A percentile compares a stretch with the other conserved stretches of the same genome.
Evolutionary conservation across 2,797 vertebrate genomes (phyloP).

Genomic region (Pipistrellus nathusii): DNA sequence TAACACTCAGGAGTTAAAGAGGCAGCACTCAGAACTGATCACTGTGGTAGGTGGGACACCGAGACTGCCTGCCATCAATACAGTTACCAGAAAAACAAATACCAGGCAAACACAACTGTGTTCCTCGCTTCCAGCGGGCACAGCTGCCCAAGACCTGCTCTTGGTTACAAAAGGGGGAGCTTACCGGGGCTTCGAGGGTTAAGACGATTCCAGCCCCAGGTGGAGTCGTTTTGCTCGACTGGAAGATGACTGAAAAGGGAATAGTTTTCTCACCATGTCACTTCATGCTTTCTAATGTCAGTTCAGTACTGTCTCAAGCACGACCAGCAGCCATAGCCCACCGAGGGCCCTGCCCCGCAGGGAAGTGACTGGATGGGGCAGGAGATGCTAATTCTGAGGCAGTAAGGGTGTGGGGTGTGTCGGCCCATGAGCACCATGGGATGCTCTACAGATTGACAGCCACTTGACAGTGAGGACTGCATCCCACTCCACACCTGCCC

Average conservation of each 20-base stretch:
- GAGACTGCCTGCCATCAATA: not conserved
- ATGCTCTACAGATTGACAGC: not conserved
- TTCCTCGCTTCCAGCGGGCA: not conserved
- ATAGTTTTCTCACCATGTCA: not conserved
- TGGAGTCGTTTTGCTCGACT: not conserved
- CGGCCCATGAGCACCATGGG: not conserved
- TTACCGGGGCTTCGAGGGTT: not conserved
- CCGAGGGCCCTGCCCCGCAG: rapidly evolving
- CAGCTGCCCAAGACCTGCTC: not conserved
- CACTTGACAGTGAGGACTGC: not conserved
- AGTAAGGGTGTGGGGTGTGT: not conserved
- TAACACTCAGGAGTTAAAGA: not conserved
- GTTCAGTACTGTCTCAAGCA: not conserved
- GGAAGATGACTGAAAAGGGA: not conserved
- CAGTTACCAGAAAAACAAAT: not conserved
- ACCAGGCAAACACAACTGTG: not conserved
- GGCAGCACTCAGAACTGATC: not conserved
- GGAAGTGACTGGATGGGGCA: not conserved
- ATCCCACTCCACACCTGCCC: too few species aligned
- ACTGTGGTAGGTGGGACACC: not conserved
- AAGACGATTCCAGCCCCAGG: not conserved
- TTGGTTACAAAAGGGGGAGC: not conserved
- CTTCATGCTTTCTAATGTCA: not conserved
- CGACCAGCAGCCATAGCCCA: too few species aligned
- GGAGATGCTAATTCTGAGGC: not conserved